Conservation (phyloP, 1,140 invertebrate genomes). For the Trinorchestia longiramus region DNA sequence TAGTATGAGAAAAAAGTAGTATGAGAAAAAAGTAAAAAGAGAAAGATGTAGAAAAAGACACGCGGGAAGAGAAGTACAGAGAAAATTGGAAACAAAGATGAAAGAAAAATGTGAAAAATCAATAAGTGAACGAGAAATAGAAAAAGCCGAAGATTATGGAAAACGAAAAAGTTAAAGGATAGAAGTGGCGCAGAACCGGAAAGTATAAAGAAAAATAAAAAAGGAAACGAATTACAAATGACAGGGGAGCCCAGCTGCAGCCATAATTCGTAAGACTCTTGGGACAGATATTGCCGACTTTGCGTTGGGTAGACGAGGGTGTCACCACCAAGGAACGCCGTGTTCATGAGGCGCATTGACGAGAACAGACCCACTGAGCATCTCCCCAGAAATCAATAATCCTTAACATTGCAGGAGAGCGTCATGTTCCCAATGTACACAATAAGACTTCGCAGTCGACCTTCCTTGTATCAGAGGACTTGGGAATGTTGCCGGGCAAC, state of each 20-base stretch:
- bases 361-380: not conserved
- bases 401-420: not conserved
- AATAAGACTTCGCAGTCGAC: not conserved
- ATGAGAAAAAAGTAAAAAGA: not conserved
- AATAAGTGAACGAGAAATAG: too few relatives aligned
- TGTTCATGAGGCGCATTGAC: not conserved
- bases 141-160: not conserved
- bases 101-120: not conserved
- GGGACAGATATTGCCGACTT: not conserved
- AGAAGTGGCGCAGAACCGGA: not conserved
- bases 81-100: not conserved
- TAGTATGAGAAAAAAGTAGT: not conserved
- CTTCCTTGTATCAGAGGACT: not conserved
- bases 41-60: not conserved
- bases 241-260: too few relatives aligned
- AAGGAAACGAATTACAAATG: too few relatives aligned
- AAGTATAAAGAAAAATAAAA: not conserved
- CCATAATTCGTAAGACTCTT: not conserved
- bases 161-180: not conserved
- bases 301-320: not conserved
- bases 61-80: not conserved
- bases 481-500: not conserved
- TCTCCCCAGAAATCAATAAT: not conserved
- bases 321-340: not conserved
- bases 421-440: not conserved